phyloP scores from a whole-genome alignment of 2,888 invertebrate genomes.

The Cartodere bifasciata region DNA sequence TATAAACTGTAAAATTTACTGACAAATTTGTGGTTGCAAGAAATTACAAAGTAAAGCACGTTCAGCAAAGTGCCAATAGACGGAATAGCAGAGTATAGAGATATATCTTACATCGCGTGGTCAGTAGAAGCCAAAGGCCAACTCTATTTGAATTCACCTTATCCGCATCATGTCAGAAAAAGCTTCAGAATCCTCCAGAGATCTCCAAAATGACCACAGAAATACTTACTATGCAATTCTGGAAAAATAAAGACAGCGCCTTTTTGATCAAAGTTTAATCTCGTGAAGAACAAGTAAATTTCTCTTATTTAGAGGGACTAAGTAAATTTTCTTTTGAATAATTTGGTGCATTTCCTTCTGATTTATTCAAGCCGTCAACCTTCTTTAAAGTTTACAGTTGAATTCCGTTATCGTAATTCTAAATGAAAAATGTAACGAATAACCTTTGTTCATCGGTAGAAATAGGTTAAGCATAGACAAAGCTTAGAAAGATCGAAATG shows the following conservation, averaged over 20 bases:
- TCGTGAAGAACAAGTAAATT: no score
- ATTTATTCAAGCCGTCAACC: no score
- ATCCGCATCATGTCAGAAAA: slow-evolving; percentile 24
- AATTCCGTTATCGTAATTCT: no score
- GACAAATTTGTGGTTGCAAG: slow-evolving; percentile 13
- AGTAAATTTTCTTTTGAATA: no score
- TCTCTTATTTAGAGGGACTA: no score
- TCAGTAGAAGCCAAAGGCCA: slow-evolving; percentile 9
- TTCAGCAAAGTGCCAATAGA: slow-evolving; percentile 21
- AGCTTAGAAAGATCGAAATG: no score
- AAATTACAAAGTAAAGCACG: slow-evolving; percentile 21
- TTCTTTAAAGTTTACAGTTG: no score
- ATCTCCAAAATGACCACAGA: slow-evolving; percentile 21
- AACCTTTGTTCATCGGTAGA: no score
- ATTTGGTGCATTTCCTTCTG: no score
- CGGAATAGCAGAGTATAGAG: slow-evolving; percentile 20
- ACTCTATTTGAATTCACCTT: slow-evolving; percentile 25
- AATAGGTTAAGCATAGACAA: no score
- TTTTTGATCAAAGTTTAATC: slow-evolving; percentile 18
- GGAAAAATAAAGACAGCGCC: slow-evolving; percentile 13
- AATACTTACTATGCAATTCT: slow-evolving; percentile 17
- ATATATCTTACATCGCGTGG: slow-evolving; percentile 14
- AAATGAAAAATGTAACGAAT: no score
- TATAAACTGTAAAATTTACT: slow-evolving; percentile 15
- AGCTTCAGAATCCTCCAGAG: slow-evolving; percentile 19